These are phyloP conservation scores for Montipora foliosa DNA, from an alignment of 64 coral and sea anemone species.

Conservation along the genomic window DNA sequence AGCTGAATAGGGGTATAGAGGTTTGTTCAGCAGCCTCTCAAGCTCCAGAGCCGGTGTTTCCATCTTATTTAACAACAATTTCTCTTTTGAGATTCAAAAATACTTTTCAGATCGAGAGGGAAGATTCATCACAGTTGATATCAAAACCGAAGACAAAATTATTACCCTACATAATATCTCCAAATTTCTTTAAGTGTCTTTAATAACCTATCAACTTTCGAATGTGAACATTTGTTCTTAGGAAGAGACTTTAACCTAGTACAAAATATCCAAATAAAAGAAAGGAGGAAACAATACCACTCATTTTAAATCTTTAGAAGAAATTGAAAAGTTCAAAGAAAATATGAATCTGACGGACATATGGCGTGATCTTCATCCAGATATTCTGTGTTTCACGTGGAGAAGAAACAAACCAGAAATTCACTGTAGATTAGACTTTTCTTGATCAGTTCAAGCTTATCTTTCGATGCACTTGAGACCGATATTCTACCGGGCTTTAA, in stretches of 20 bases:
- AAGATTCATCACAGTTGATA: conserved; percentile 31
- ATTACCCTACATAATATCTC: conserved; percentile 24
- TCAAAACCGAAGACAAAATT: conserved; percentile 45
- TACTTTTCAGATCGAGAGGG: conserved; percentile 11
- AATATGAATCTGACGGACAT: conserved; percentile 31
- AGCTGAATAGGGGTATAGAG: conserved; percentile 6
- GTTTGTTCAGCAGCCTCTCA: conserved; percentile 32
- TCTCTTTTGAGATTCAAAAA: conserved; percentile 31
- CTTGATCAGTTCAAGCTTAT: conserved; percentile 16
- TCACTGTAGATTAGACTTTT: conserved; percentile 22
- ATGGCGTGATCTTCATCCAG: conserved; percentile 46
- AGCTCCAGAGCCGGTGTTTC: conserved; percentile 5
- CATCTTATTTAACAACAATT: conserved; percentile 46
- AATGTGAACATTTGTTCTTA: background rate
- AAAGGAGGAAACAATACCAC: conserved; percentile 5
- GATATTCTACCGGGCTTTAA: too few relatives aligned
- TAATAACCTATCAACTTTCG: background rate
- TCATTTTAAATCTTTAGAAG: conserved; percentile 15
- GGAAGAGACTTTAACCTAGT: conserved; percentile 13
- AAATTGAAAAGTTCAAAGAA: conserved; percentile 37
- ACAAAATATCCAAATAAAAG: background rate
- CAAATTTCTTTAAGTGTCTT: conserved; percentile 20
- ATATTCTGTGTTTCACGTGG: conserved; percentile 7
- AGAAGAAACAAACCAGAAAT: conserved; percentile 19
- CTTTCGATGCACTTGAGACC: background rate